A percentile compares a stretch with the other conserved stretches of the same genome.
phyloP scores from a whole-genome alignment of 2,888 invertebrate genomes.

The Synanthedon myopaeformis region DNA sequence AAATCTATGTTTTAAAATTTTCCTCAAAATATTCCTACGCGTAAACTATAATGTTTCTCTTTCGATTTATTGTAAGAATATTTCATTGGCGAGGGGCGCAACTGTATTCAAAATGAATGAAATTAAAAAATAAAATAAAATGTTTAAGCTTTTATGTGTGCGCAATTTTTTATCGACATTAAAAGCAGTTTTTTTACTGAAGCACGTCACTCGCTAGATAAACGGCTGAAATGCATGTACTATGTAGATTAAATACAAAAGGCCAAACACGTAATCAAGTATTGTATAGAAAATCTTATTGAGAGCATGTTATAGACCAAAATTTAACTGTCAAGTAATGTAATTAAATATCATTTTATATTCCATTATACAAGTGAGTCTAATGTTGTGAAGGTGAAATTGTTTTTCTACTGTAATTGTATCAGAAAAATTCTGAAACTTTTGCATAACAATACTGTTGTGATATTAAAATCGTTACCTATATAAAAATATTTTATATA shows the following conservation, averaged over 20 bases:
- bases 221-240: slow-evolving; percentile 35
- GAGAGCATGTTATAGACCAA: slow-evolving; percentile 25
- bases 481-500: too few relatives aligned
- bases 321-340: not conserved
- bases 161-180: too few relatives aligned
- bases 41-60: too few relatives aligned
- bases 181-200: too few relatives aligned
- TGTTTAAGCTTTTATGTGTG: too few relatives aligned
- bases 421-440: not conserved
- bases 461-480: too few relatives aligned
- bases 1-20: too few relatives aligned
- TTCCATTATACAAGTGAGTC: not conserved
- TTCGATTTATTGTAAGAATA: too few relatives aligned
- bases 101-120: too few relatives aligned
- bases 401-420: not conserved
- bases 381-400: slow-evolving; percentile 8
- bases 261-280: slow-evolving; percentile 15
- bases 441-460: not conserved
- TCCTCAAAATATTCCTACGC: too few relatives aligned
- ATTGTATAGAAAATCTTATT: slow-evolving; percentile 22
- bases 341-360: not conserved
- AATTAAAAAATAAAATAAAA: too few relatives aligned
- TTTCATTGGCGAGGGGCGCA: too few relatives aligned
- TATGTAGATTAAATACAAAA: slow-evolving; percentile 31
- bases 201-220: not conserved